These are phyloP conservation scores for Latrodectus geometricus DNA, from an alignment of 1,140 invertebrate species.

Conservation along the genomic window DNA sequence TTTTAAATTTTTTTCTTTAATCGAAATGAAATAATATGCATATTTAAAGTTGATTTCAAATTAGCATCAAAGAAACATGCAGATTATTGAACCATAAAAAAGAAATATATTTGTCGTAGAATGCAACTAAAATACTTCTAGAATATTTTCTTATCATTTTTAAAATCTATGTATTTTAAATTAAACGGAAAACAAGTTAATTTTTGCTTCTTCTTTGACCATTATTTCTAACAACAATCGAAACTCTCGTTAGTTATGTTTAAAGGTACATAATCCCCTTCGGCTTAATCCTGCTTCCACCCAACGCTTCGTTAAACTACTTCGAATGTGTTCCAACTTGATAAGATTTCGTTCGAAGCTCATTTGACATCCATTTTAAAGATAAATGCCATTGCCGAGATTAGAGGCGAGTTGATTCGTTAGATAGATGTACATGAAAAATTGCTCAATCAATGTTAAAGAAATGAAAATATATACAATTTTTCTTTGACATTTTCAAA, in stretches of 20 bases:
- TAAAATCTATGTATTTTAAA: no score
- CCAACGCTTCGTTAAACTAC: slow-evolving; percentile 48
- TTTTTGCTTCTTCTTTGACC: slow-evolving; percentile 11
- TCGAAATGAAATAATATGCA: no score
- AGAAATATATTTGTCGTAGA: no score
- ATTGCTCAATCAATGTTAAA: background rate
- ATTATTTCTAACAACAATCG: slow-evolving; percentile 16
- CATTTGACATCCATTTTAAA: slow-evolving; percentile 42
- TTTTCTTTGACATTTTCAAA: no score
- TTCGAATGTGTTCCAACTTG: slow-evolving; percentile 38
- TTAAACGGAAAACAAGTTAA: background rate
- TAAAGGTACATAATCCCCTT: slow-evolving; percentile 25
- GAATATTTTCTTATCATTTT: background rate
- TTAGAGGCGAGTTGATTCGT: slow-evolving; percentile 35
- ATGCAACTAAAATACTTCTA: background rate
- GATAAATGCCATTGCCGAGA: slow-evolving; percentile 29
- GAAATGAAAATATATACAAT: background rate
- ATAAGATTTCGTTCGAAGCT: slow-evolving; percentile 17
- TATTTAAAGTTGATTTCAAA: no score
- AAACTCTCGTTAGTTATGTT: slow-evolving; percentile 33
- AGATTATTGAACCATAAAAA: no score
- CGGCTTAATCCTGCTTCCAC: slow-evolving; percentile 22
- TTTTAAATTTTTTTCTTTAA: no score
- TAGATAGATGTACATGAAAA: background rate
- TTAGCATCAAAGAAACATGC: no score